phyloP scores from a whole-genome alignment of 2,797 vertebrate genomes.

The Capromys pilorides region DNA sequence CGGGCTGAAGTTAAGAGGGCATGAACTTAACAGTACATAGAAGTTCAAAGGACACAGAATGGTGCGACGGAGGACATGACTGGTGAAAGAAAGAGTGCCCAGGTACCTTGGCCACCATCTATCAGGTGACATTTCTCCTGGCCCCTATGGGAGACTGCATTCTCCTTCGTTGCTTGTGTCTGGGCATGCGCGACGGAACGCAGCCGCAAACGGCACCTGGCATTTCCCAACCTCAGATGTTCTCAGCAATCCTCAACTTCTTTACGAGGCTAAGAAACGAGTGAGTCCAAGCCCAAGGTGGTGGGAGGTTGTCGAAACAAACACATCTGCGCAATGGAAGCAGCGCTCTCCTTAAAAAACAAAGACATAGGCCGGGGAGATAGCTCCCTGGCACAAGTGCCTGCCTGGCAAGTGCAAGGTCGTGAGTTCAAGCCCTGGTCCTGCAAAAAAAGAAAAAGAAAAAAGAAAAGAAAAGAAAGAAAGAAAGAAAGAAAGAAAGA shows the following conservation, averaged over 20 bases:
- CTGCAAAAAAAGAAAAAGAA: too few species aligned
- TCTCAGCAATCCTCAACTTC: not conserved
- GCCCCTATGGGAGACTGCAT: not conserved
- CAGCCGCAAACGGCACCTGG: not conserved
- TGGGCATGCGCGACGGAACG: not conserved
- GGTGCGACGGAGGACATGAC: not conserved
- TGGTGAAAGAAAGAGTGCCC: fast-evolving
- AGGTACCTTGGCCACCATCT: fast-evolving
- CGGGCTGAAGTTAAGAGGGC: not conserved
- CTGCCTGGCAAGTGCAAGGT: too few species aligned
- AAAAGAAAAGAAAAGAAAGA: too few species aligned
- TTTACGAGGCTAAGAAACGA: not conserved
- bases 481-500: too few species aligned
- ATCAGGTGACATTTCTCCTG: not conserved
- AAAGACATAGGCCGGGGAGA: not conserved
- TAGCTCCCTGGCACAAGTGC: too few species aligned
- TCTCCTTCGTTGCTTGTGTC: not conserved
- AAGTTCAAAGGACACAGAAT: not conserved
- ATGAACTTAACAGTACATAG: too few species aligned
- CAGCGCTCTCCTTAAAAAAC: not conserved
- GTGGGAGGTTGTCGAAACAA: not conserved
- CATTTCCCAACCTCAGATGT: not conserved
- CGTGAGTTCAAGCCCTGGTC: too few species aligned
- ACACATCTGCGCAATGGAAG: not conserved
- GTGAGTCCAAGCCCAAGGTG: not conserved